These are phyloP conservation scores for Thinocorus orbignyianus DNA, from an alignment of 2,113 vertebrate species.

Conservation along the genomic window DNA sequence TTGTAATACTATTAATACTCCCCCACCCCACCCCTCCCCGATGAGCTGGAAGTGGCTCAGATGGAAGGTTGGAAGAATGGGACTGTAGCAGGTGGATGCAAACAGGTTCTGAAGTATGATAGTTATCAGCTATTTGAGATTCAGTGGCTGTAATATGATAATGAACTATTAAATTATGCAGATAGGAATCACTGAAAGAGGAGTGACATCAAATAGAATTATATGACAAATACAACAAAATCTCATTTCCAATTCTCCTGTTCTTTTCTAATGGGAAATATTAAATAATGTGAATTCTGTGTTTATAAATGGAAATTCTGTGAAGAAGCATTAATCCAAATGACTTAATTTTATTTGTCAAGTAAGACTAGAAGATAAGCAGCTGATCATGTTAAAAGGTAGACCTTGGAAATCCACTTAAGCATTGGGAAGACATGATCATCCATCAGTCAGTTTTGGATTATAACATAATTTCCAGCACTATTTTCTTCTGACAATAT, in stretches of 20 bases:
- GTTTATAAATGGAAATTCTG: not conserved
- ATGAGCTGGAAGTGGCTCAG: not conserved
- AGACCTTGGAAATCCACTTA: not conserved
- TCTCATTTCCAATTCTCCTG: conserved; percentile 24
- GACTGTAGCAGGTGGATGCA: conserved; percentile 32
- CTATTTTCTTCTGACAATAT: not conserved
- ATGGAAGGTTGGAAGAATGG: conserved; percentile 18
- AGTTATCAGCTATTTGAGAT: conserved; percentile 63
- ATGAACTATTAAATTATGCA: conserved; percentile 50
- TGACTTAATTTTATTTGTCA: conserved; percentile 2
- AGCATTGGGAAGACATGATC: accelerated
- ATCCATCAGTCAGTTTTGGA: not conserved
- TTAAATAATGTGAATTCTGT: conserved; percentile 4
- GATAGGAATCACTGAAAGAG: conserved; percentile 49
- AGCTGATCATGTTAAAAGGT: not conserved
- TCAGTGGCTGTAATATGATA: conserved; percentile 35
- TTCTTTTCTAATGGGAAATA: conserved; percentile 22
- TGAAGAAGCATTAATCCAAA: not conserved
- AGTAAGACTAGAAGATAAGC: not conserved
- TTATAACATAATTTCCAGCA: not conserved
- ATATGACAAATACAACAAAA: conserved; percentile 20
- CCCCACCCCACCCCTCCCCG: not conserved
- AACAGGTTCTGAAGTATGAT: conserved; percentile 60
- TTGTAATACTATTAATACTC: conserved; percentile 36
- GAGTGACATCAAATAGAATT: conserved; percentile 48